These are phyloP conservation scores for Coturnix japonica DNA, from an alignment of 2,113 vertebrate species.

Conservation along the genomic window DNA sequence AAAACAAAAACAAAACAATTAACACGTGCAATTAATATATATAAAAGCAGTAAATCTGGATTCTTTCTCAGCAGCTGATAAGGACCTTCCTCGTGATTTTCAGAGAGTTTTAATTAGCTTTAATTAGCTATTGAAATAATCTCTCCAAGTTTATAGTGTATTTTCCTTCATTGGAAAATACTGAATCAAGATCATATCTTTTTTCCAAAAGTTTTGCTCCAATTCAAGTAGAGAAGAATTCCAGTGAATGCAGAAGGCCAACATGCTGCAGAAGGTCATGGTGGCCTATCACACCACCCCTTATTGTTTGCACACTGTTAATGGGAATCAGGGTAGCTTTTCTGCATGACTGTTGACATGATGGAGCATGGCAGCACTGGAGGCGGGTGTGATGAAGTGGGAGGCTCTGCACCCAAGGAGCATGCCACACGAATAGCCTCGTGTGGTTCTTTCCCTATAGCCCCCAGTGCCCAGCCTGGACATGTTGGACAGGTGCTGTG, in stretches of 20 bases:
- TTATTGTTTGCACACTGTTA: not conserved
- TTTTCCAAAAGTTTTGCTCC: not conserved
- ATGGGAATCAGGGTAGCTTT: not conserved
- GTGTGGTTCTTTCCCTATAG: not conserved
- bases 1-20: accelerated
- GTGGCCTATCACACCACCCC: not conserved
- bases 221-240: not conserved
- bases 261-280: not conserved
- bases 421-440: not conserved
- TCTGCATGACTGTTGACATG: not conserved
- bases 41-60: not conserved
- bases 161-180: conserved; percentile 21
- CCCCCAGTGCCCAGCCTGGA: not conserved
- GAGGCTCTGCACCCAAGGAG: not conserved
- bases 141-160: not conserved
- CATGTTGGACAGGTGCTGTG: not conserved
- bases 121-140: conserved; percentile 40
- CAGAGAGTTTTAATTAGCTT: conserved; percentile 11
- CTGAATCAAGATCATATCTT: conserved; percentile 12
- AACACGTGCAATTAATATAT: not conserved
- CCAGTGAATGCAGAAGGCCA: not conserved
- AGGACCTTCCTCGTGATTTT: not conserved
- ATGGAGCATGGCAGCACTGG: no score
- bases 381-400: not conserved
- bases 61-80: not conserved